phyloP scores from a whole-genome alignment of 1,140 invertebrate genomes.

The Ceratitis capitata region DNA sequence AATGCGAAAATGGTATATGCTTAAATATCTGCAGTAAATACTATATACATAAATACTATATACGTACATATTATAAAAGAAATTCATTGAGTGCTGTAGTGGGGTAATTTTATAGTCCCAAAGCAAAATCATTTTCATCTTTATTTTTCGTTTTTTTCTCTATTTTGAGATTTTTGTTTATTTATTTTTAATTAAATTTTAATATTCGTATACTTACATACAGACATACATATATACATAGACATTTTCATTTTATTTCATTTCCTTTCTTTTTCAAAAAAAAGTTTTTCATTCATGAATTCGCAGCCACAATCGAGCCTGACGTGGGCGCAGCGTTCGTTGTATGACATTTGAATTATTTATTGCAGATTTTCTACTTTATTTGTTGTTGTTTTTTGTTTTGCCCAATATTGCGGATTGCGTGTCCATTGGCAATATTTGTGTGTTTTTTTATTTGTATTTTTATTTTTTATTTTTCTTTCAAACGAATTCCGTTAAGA shows the following conservation, averaged over 20 bases:
- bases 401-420: background rate
- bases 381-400: background rate
- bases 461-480: background rate
- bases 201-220: no score
- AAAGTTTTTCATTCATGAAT: slow-evolving; percentile 30
- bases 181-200: slow-evolving; percentile 19
- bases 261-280: slow-evolving; percentile 25
- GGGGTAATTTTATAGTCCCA: no score
- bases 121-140: no score
- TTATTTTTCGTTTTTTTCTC: background rate
- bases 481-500: no score
- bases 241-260: background rate
- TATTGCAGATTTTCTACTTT: background rate
- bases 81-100: no score
- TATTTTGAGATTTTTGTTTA: background rate
- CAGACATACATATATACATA: no score
- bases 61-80: no score
- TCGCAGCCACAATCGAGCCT: background rate
- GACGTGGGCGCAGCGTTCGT: background rate
- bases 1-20: no score
- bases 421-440: background rate
- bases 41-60: no score
- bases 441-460: background rate
- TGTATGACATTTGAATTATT: background rate
- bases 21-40: no score